Conservation (phyloP, 1,140 invertebrate genomes). For the Asbolus verrucosus region DNA sequence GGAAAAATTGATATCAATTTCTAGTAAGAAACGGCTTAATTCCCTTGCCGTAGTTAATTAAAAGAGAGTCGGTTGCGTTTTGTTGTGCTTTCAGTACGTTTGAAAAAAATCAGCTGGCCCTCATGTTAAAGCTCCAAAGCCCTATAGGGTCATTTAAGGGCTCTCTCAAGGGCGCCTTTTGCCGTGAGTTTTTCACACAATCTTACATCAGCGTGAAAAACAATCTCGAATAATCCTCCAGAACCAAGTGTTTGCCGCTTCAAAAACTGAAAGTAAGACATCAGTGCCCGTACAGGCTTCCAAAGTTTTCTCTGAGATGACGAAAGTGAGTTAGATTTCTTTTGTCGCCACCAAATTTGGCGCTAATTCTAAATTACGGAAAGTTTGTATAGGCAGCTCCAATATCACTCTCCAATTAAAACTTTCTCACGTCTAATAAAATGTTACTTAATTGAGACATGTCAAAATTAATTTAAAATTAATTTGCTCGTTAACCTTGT, state of each 20-base stretch:
- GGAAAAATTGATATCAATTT: no score
- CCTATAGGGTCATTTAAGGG: slow-evolving; percentile 20
- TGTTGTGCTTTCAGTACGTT: slow-evolving; percentile 4
- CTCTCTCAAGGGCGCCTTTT: slow-evolving; percentile 9
- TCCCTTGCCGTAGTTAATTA: slow-evolving; percentile 14
- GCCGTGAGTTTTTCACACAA: slow-evolving; percentile 19
- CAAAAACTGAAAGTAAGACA: no score
- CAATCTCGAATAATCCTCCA: neutral
- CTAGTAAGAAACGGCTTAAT: neutral
- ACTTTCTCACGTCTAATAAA: slow-evolving; percentile 32
- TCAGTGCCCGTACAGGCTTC: no score
- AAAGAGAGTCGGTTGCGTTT: slow-evolving; percentile 18
- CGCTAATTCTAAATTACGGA: neutral
- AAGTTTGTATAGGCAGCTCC: neutral
- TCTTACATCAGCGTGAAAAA: slow-evolving; percentile 1
- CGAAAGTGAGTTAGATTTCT: no score
- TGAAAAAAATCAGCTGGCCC: slow-evolving; percentile 11
- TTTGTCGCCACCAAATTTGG: neutral
- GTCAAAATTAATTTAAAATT: slow-evolving; percentile 35
- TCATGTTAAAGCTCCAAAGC: neutral
- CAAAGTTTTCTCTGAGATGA: no score
- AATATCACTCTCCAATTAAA: slow-evolving; percentile 19
- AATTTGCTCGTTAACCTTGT: slow-evolving; percentile 37
- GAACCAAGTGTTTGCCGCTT: neutral
- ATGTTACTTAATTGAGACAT: slow-evolving; percentile 32